Percentiles rank a stretch among this genome's conserved stretches.
phyloP scores from a whole-genome alignment of 2,797 vertebrate genomes.

The Gadopsis marmoratus region DNA sequence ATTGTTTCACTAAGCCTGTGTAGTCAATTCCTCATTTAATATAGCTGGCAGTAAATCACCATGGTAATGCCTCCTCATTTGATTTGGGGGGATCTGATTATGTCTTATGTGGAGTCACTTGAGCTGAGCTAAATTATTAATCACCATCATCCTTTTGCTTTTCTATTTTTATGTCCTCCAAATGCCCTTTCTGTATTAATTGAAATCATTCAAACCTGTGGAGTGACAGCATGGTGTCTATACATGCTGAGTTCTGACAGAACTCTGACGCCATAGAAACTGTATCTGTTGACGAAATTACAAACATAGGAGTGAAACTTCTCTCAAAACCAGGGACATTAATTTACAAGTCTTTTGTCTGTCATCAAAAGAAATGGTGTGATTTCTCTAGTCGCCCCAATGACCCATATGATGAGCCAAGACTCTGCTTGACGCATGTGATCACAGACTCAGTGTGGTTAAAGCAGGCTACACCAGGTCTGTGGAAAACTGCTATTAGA shows the following conservation, averaged over 20 bases:
- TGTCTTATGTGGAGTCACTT: constrained; percentile 69
- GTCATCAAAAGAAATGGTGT: background rate
- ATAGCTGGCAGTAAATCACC: constrained; percentile 66
- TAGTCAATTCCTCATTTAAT: constrained; percentile 61
- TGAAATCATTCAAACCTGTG: constrained; percentile 60
- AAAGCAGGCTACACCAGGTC: background rate
- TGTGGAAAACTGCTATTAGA: constrained; percentile 7
- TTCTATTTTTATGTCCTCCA: constrained; percentile 51
- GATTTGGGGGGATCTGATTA: constrained; percentile 71
- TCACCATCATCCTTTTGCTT: constrained; percentile 66
- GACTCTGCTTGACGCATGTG: background rate
- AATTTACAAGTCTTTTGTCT: background rate
- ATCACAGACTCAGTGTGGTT: constrained; percentile 2
- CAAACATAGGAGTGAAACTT: background rate
- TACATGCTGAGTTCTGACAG: background rate
- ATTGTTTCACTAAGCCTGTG: constrained; percentile 26
- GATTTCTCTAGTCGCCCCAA: background rate
- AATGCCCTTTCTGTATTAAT: constrained; percentile 49
- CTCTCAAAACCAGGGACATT: background rate
- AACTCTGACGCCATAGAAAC: no score
- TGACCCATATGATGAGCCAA: background rate
- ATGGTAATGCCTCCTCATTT: constrained; percentile 70
- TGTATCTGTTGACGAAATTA: background rate
- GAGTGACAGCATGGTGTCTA: constrained; percentile 33
- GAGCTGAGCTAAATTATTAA: constrained; percentile 75